These are phyloP conservation scores for Lasioglossum malachurum DNA, from an alignment of 2,888 invertebrate species.

Conservation along the genomic window DNA sequence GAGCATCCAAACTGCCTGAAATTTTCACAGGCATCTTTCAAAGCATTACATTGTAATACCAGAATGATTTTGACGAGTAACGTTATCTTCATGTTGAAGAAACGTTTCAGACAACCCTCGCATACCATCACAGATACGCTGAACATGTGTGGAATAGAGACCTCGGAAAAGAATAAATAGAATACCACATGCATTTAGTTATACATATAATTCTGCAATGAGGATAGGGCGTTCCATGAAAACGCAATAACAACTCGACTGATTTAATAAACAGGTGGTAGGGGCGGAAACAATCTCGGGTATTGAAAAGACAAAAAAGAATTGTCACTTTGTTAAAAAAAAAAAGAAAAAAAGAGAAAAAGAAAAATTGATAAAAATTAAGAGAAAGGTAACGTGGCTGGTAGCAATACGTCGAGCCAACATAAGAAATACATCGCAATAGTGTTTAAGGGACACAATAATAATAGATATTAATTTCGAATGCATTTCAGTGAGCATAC, in stretches of 20 bases:
- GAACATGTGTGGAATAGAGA: neutral
- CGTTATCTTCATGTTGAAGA: too few species aligned
- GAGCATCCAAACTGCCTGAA: too few species aligned
- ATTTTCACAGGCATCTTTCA: too few species aligned
- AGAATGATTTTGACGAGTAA: too few species aligned
- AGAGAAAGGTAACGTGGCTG: slow-evolving; percentile 61
- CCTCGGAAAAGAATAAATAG: slow-evolving; percentile 22
- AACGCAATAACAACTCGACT: slow-evolving; percentile 61
- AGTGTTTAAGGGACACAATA: slow-evolving; percentile 66
- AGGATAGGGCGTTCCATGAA: slow-evolving; percentile 47
- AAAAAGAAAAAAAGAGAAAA: slow-evolving; percentile 27
- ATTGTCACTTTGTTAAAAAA: slow-evolving; percentile 41
- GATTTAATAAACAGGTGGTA: slow-evolving; percentile 49
- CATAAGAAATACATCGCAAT: slow-evolving; percentile 64
- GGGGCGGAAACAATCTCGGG: slow-evolving; percentile 20
- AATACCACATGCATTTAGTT: slow-evolving; percentile 61
- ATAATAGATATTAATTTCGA: slow-evolving; percentile 68
- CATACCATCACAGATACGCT: neutral
- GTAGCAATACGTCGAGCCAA: slow-evolving; percentile 77
- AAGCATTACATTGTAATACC: too few species aligned
- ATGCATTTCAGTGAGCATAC: slow-evolving; percentile 45
- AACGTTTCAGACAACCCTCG: too few species aligned
- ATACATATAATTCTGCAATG: slow-evolving; percentile 59
- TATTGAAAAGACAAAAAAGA: slow-evolving; percentile 23
- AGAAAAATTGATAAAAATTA: slow-evolving; percentile 43